Evolutionary conservation across 1,140 invertebrate genomes (phyloP), one percentile per base, ranked within the genome.

Genomic region (Lutraria rhynchaena): DNA sequence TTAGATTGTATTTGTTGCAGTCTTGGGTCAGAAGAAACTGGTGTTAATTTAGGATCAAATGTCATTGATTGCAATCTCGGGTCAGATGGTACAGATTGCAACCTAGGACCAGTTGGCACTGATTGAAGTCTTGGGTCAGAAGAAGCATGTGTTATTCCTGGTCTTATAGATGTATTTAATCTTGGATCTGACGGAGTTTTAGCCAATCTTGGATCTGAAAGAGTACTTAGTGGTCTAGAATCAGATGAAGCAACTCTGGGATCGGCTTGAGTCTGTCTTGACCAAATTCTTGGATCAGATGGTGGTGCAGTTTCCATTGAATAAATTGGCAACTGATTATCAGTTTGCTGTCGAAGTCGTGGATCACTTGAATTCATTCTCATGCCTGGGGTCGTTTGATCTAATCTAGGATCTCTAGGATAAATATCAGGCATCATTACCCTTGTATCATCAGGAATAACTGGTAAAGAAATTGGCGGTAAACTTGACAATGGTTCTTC

Each of bases 401-500:
- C 15, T 27, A 60, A 31, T 31, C 57, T 60, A 15, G 60, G 60
- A 63, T 63, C 60, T 3, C 31, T 31, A 13, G 9, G 60, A 17
- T 33, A 17, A 15, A 7, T 4, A 0, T 31, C 27, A 3, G 9
- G 9, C 27, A 4, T 22, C 60, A 33, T 17, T 27, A 33, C 19
- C 46, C 44, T 49, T n/a, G 44, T 49, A 60, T 75, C 73, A 57
- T 60, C 49, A 55, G 70, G 29, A 17, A 63, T 29, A 9, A n/a
- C 5, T 44, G 73, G 73, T 31, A 75, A 27, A 27, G 49, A 29
- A 24, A 75, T 27, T 46, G 41, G 37, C 19, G 73, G 73, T 29
- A 75, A 61, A 49, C 73, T 75, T 37, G 73, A 35, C 29, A 63
- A 31, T 1, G 73, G 44, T 51, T 75, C 41, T 49, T 60, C n/a